These are phyloP conservation scores for Oceanites oceanicus DNA, from an alignment of 2,113 vertebrate genomes.

Conservation along the genomic window DNA sequence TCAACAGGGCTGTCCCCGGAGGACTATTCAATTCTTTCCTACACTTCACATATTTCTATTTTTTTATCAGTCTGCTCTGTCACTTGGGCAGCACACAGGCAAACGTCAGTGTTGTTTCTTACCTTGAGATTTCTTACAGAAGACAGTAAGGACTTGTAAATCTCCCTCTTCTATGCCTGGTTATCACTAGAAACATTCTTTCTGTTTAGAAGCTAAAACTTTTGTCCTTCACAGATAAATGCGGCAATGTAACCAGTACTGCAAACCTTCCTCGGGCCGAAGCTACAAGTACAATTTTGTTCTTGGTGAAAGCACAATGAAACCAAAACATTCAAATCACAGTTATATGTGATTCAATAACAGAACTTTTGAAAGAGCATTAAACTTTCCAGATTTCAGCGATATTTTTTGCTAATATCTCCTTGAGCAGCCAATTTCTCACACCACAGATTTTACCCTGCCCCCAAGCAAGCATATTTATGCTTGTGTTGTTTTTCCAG, in stretches of 20 bases:
- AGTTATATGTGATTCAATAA: neutral
- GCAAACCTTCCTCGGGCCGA: neutral
- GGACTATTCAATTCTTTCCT: neutral
- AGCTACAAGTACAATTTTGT: neutral
- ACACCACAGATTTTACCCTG: neutral
- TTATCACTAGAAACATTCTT: neutral
- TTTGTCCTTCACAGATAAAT: neutral
- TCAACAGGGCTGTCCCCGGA: neutral
- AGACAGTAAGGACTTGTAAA: neutral
- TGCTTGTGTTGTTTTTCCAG: neutral
- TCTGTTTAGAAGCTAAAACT: neutral
- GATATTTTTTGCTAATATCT: neutral
- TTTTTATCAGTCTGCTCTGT: neutral
- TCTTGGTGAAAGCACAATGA: neutral
- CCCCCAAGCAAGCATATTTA: neutral
- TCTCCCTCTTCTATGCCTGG: neutral
- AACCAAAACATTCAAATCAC: neutral
- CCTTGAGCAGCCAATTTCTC: neutral
- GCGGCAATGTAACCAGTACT: neutral
- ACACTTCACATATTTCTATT: neutral
- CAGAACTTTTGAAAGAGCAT: neutral
- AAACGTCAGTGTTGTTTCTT: neutral
- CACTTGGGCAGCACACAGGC: neutral
- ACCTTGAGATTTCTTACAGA: neutral
- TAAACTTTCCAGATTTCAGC: neutral